Evolutionary conservation across 2,797 vertebrate genomes (phyloP).

Genomic region (Mus spretus): DNA sequence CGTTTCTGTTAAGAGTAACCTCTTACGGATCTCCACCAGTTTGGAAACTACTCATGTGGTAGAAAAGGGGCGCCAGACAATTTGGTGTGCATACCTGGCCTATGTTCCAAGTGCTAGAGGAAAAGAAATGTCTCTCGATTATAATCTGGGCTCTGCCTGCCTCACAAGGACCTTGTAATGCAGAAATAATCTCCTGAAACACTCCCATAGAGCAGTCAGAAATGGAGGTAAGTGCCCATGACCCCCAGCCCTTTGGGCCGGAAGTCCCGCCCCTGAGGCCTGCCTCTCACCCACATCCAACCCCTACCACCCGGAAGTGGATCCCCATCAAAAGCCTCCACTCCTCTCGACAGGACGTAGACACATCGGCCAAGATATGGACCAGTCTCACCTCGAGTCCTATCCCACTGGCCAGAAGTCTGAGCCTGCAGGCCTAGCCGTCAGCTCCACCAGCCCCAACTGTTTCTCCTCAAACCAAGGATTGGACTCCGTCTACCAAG

Average conservation of each 20-base stretch:
- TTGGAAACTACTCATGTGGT: not conserved
- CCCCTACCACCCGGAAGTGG: slow-evolving; percentile 34
- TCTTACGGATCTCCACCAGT: slow-evolving; percentile 4
- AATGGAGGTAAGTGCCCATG: accelerated
- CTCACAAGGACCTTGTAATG: not conserved
- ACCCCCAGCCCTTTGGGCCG: accelerated
- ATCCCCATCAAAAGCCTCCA: accelerated
- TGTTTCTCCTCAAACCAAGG: not conserved
- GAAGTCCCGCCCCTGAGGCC: not conserved
- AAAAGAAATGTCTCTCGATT: not conserved
- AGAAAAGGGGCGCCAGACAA: not conserved
- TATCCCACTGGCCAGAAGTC: not conserved
- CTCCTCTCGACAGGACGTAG: accelerated
- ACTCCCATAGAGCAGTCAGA: accelerated
- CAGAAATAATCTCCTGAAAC: not conserved
- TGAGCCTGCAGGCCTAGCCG: not conserved
- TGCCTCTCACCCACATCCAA: accelerated
- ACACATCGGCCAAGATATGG: not conserved
- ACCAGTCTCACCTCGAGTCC: not conserved
- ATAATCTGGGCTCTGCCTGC: not conserved
- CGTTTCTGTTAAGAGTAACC: not conserved
- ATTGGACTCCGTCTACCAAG: slow-evolving; percentile 58
- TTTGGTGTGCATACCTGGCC: not conserved
- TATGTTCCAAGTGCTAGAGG: not conserved
- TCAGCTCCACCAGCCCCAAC: not conserved